Conservation (phyloP, 2,888 invertebrate species). For the Amiota minor region DNA sequence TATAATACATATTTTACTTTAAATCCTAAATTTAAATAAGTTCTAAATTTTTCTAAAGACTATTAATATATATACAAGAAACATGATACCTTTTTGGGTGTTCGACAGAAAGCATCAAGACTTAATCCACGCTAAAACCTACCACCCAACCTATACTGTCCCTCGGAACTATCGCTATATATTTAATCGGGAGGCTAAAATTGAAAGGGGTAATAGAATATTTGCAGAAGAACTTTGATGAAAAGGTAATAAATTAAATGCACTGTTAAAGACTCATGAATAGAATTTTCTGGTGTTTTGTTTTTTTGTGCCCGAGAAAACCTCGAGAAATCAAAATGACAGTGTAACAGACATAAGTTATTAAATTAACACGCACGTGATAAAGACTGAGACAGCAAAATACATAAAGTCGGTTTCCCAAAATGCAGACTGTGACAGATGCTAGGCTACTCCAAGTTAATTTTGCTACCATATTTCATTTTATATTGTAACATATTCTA, state of each 20-base stretch:
- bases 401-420: not conserved
- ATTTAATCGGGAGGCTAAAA: too few relatives aligned
- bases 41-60: too few relatives aligned
- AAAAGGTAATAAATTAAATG: not conserved
- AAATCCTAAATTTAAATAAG: too few relatives aligned
- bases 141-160: too few relatives aligned
- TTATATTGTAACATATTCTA: not conserved
- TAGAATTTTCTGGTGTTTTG: not conserved
- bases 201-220: too few relatives aligned
- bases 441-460: not conserved
- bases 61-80: too few relatives aligned
- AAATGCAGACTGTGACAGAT: conserved; percentile 9
- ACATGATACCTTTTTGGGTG: too few relatives aligned
- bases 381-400: not conserved
- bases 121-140: too few relatives aligned
- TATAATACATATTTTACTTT: too few relatives aligned
- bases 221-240: too few relatives aligned
- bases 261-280: not conserved
- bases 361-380: conserved; percentile 52
- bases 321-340: not conserved
- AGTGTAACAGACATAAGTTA: conserved; percentile 1
- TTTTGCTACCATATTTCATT: not conserved
- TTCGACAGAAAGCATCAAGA: too few relatives aligned
- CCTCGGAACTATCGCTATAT: too few relatives aligned
- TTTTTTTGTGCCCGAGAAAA: not conserved